Evolutionary conservation across 2,888 invertebrate genomes (phyloP), one percentile per base, ranked within the genome.

Genomic region (Cacoxenus indagator): DNA sequence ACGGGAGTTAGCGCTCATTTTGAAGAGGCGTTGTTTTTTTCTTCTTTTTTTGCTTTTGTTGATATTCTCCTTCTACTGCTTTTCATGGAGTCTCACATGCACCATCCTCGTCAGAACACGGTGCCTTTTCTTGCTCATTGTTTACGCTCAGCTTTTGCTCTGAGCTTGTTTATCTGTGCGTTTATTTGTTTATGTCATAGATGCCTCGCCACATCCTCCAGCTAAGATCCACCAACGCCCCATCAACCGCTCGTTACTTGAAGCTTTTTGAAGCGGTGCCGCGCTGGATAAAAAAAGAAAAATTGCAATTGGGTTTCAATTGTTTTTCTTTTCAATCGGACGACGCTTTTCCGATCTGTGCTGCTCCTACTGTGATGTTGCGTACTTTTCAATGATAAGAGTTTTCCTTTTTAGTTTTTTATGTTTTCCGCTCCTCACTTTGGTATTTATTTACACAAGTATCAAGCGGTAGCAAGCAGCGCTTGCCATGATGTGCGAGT

Each of bases 141-240:
- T 62, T 62, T 62, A n/a, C 43, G 59, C 24, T 45, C 17, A n/a
- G 64, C 67, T 67, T 51, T 37, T 70, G 71, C 75, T 70, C 66
- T 67, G 73, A 75, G 76, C 75, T 72, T 70, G 57, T 73, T 75
- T 75, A 76, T 72, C 76, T 73, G 37, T 37, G 73, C 78, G 71
- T 72, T 78, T 78, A 79, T 78, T 77, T 78, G 78, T 68, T 78
- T 77, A 74, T 78, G 77, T 77, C 71, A 69, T 74, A 67, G 69
- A 62, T 62, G 70, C 67, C 29, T 54, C 54, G 57, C 61, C 2
- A 31, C 31, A 31, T 6, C 5, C 37, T 14, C 1, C 37, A 1
- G 9, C 37, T 9, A 8, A 8, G 1, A 0, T 37, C 2, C 37
- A 2, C 1, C n/a, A n/a, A n/a, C 37, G 37, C 37, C 1, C 37